Evolutionary conservation across 2,888 invertebrate species (phyloP).

Genomic region (Gisinianus flammeolus): DNA sequence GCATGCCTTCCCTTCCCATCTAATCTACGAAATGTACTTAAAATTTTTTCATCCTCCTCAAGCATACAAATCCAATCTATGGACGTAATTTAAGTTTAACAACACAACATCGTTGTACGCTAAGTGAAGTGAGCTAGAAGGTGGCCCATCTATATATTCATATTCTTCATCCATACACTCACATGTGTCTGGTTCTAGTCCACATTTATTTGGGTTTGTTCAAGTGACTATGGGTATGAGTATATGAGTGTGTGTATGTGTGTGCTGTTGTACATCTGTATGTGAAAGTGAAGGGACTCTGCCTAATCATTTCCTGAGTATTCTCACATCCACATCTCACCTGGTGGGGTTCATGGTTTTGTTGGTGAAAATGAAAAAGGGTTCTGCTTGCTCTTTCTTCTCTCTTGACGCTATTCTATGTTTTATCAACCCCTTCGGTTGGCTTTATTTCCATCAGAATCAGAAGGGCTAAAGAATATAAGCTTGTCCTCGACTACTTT

Average conservation of each 20-base stretch:
- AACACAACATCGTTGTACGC: slow-evolving; percentile 11
- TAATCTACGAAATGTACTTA: slow-evolving; percentile 42
- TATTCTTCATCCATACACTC: neutral
- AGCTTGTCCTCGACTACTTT: neutral
- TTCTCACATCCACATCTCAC: slow-evolving; percentile 20
- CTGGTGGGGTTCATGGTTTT: slow-evolving; percentile 23
- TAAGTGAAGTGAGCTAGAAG: slow-evolving; percentile 4
- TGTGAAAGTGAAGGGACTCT: slow-evolving; percentile 20
- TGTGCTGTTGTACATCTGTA: neutral
- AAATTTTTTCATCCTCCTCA: slow-evolving; percentile 40
- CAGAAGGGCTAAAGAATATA: neutral
- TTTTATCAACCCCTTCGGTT: neutral
- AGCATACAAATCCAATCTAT: slow-evolving; percentile 35
- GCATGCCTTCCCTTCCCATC: slow-evolving; percentile 27
- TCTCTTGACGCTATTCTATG: neutral
- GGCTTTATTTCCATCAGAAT: slow-evolving; percentile 8
- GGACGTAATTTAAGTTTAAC: slow-evolving; percentile 35
- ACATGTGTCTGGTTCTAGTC: neutral
- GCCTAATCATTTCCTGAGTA: slow-evolving; percentile 34
- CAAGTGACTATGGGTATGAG: too few relatives aligned
- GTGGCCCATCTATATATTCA: neutral
- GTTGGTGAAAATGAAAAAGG: slow-evolving; percentile 22
- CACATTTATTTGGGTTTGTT: too few relatives aligned
- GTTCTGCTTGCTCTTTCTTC: neutral
- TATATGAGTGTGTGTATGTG: too few relatives aligned